A percentile compares a stretch with the other conserved stretches of the same genome.
phyloP scores from a whole-genome alignment of 2,797 vertebrate species.

The Neoniphon sammara region DNA sequence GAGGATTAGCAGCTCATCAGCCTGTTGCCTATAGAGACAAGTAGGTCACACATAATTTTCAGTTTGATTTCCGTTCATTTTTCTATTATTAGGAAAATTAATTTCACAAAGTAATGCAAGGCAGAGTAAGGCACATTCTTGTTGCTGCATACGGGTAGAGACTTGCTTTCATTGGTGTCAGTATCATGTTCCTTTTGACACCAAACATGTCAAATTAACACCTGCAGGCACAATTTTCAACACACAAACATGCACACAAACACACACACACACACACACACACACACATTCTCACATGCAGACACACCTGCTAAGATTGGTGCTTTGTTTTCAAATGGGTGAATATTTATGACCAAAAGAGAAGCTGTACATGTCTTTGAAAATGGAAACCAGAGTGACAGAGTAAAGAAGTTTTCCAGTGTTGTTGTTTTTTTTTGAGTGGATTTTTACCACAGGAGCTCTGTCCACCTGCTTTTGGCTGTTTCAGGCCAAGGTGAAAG shows the following conservation, averaged over 20 bases:
- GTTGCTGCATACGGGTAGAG: conserved; percentile 78
- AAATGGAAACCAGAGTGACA: conserved; percentile 64
- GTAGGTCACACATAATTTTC: conserved; percentile 21
- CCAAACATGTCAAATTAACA: conserved; percentile 59
- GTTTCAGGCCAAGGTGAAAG: conserved; percentile 83
- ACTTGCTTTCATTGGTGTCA: conserved; percentile 74
- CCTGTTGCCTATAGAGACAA: conserved; percentile 21
- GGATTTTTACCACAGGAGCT: conserved; percentile 68
- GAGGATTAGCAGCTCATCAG: conserved; percentile 26
- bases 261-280: conserved; percentile 16
- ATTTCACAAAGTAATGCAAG: conserved; percentile 60
- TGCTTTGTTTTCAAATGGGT: conserved; percentile 80
- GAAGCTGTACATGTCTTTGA: conserved; percentile 74
- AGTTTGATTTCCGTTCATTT: conserved; percentile 1
- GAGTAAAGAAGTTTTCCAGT: conserved; percentile 63
- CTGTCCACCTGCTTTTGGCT: conserved; percentile 84
- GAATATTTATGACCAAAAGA: conserved; percentile 80
- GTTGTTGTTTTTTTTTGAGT: conserved; percentile 29
- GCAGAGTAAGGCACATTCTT: conserved; percentile 73
- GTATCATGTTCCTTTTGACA: conserved; percentile 70
- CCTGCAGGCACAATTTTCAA: conserved; percentile 69
- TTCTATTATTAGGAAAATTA: conserved; percentile 13
- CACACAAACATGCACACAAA: conserved; percentile 23
- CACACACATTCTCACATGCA: background rate
- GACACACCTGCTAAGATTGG: conserved; percentile 31